Percentiles rank a stretch among this genome's conserved stretches.
Conservation (phyloP, 1,140 invertebrate species). For the Cotesia typhae region DNA sequence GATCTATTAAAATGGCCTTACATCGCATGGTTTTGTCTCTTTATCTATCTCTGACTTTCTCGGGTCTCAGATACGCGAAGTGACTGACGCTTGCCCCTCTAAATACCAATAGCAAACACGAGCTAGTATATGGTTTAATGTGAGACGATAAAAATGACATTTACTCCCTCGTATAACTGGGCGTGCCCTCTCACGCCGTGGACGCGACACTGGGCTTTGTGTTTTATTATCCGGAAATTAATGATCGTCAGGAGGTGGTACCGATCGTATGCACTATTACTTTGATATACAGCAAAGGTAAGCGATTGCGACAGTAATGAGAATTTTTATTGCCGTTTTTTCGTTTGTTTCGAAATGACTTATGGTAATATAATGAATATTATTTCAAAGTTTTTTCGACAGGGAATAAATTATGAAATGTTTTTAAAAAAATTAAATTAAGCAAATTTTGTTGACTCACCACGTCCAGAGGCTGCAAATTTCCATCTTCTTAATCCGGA, state of each 20-base stretch:
- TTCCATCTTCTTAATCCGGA: no score
- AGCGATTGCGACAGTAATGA: constrained; percentile 14
- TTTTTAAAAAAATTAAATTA: no score
- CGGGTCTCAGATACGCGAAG: background rate
- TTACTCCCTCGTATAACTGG: constrained; percentile 41
- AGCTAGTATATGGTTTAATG: constrained; percentile 32
- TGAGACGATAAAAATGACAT: constrained; percentile 37
- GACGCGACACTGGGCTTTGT: constrained; percentile 47
- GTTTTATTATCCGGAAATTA: constrained; percentile 65
- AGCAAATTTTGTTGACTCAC: no score
- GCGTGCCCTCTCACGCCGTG: constrained; percentile 63
- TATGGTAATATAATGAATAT: no score
- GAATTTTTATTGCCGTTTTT: constrained; percentile 7
- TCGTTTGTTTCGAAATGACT: background rate
- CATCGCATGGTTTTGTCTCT: constrained; percentile 42
- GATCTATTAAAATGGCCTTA: constrained; percentile 6
- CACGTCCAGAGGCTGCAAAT: no score
- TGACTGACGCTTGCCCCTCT: constrained; percentile 30
- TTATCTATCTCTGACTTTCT: background rate
- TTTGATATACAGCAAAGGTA: constrained; percentile 40
- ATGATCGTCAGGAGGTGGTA: constrained; percentile 49
- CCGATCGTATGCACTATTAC: constrained; percentile 7
- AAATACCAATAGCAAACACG: constrained; percentile 66
- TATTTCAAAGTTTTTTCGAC: no score
- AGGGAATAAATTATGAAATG: no score